Base-by-base conservation (phyloP, 2,797 vertebrate genomes). In the Falco columbarius region DNA sequence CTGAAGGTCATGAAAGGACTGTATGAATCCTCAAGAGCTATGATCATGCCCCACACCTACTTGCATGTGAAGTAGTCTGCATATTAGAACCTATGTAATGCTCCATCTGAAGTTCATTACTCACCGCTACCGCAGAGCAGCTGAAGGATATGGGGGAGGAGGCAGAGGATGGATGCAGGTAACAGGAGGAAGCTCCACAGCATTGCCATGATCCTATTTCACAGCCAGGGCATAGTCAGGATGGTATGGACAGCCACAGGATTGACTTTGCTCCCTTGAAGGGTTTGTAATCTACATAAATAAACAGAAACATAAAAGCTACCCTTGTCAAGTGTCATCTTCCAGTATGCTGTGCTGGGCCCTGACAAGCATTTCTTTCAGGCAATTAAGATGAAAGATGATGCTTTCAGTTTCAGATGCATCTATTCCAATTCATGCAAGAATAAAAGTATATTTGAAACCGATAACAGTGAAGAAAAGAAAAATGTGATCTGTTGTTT, bases 21-120 rank as follows among this genome's bases (percentile, higher is more conserved):
- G 11, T 38, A 32, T 0, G 0, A 10, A n/a, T n/a, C 21, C 56
- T 30, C 7, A 0, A 65, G 62, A 65, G 47, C 15, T 17, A 14
- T 29, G 56, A n/a, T 51, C 26, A 14, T 68, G 32, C 32, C 46
- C 51, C 51, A 36, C 16, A 5, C 36, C 17, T 12, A 66, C 29
- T 23, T 49, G 10, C 49, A 16, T 9, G 21, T 68, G 44, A 42
- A 61, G 34, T 24, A 52, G 5, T 63, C 83, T 55, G 16, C 9
- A 10, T 71, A n/a, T 62, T 67, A 15, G 38, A 58, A n/a, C 16
- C n/a, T 27, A 1, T 11, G 19, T 52, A 61, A 24, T 10, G 6
- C 21, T 63, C 23, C 30, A 44, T 34, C 19, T 30, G 32, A 88
- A 81, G 49, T 23, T 58, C 38, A 9, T 52, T 81, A 51, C 14